Evolutionary conservation across 1,140 invertebrate genomes (phyloP).

Genomic region (Musca domestica): DNA sequence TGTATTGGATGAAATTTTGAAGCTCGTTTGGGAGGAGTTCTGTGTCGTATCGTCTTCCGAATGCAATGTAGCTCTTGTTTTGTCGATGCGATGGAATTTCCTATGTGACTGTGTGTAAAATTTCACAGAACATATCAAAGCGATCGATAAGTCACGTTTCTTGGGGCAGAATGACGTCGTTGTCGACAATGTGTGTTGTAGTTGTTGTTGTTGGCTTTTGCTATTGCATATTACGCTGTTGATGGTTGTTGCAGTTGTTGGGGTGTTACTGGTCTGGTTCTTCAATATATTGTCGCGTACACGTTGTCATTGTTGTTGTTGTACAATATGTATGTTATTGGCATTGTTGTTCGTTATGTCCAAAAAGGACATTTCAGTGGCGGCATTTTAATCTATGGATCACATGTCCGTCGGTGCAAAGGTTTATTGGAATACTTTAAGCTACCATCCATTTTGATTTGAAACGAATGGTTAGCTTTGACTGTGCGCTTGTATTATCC

Average conservation of each 20-base stretch:
- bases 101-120: constrained; percentile 17
- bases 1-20: too few species aligned
- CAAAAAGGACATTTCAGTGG: neutral
- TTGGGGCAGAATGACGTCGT: constrained; percentile 21
- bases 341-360: neutral
- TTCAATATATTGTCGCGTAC: neutral
- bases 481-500: too few species aligned
- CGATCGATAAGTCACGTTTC: constrained; percentile 31
- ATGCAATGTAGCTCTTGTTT: neutral
- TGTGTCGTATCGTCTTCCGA: neutral
- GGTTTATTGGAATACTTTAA: neutral
- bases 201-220: neutral
- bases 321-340: neutral
- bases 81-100: constrained; percentile 6
- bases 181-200: neutral
- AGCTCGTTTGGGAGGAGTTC: too few species aligned
- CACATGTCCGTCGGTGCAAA: neutral
- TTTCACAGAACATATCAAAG: constrained; percentile 30
- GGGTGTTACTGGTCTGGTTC: too few species aligned
- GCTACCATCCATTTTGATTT: too few species aligned
- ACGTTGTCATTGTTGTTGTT: neutral
- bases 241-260: neutral
- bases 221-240: constrained; percentile 8
- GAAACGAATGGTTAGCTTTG: too few species aligned
- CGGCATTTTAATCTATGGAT: neutral